phyloP scores from a whole-genome alignment of 1,140 invertebrate species.

The Chelonus insularis region DNA sequence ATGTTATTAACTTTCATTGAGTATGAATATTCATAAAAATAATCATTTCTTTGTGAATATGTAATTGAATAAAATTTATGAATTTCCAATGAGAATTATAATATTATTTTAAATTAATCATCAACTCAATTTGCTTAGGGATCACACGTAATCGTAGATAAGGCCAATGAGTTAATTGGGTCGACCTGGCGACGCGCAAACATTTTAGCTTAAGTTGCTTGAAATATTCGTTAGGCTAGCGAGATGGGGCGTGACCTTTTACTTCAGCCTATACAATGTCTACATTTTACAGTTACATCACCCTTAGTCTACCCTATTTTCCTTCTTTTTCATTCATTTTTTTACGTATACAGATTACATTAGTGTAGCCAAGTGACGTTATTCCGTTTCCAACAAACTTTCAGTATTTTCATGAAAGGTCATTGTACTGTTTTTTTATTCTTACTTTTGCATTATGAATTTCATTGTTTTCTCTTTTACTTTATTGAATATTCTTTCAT shows the following conservation, averaged over 20 bases:
- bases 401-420: slow-evolving; percentile 19
- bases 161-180: slow-evolving; percentile 21
- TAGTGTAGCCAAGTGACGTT: slow-evolving; percentile 2
- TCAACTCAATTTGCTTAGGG: too few relatives aligned
- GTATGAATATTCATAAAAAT: too few relatives aligned
- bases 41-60: too few relatives aligned
- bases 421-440: slow-evolving; percentile 10
- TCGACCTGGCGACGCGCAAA: slow-evolving; percentile 16
- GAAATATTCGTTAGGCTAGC: slow-evolving; percentile 15
- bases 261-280: not conserved
- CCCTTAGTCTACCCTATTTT: not conserved
- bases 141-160: slow-evolving; percentile 15
- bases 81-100: too few relatives aligned
- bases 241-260: slow-evolving; percentile 22
- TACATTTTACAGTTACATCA: not conserved
- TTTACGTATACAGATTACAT: slow-evolving; percentile 5
- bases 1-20: too few relatives aligned
- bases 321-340: not conserved
- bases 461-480: too few relatives aligned
- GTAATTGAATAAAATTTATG: too few relatives aligned
- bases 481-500: too few relatives aligned
- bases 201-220: slow-evolving; percentile 11
- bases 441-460: not conserved
- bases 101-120: too few relatives aligned
- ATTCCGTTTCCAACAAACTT: not conserved